Evolutionary conservation across 2,113 vertebrate species (phyloP).

Genomic region (Tonatia bakeri): DNA sequence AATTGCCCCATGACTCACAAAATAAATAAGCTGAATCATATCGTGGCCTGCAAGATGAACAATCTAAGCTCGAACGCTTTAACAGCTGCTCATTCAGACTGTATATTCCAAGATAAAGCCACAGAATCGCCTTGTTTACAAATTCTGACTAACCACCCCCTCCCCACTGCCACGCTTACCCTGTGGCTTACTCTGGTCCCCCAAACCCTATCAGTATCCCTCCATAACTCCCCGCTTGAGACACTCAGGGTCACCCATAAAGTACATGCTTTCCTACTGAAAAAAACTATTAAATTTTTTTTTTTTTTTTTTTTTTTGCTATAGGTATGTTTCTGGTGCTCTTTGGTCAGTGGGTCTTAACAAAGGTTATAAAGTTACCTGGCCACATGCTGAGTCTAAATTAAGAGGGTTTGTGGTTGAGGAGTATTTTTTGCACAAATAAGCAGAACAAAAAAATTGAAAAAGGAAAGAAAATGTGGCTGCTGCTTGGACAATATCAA

Average conservation of each 20-base stretch:
- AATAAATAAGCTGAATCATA: background rate
- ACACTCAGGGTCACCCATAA: fast-evolving
- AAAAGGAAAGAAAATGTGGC: background rate
- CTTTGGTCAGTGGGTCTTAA: background rate
- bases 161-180: background rate
- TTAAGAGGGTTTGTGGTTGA: background rate
- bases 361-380: background rate
- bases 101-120: background rate
- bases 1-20: background rate
- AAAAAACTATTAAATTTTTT: background rate
- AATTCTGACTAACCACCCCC: background rate
- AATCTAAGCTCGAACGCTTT: background rate
- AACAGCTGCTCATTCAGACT: background rate
- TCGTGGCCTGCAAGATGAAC: background rate
- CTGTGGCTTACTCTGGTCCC: background rate
- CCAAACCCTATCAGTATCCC: background rate
- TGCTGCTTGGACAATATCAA: background rate
- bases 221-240: background rate
- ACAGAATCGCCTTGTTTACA: background rate
- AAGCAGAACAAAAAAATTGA: background rate
- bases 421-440: background rate
- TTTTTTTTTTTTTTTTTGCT: background rate
- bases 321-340: background rate
- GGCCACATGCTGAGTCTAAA: background rate
- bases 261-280: background rate